phyloP scores from a whole-genome alignment of 2,113 vertebrate species.

The Crotophaga sulcirostris region DNA sequence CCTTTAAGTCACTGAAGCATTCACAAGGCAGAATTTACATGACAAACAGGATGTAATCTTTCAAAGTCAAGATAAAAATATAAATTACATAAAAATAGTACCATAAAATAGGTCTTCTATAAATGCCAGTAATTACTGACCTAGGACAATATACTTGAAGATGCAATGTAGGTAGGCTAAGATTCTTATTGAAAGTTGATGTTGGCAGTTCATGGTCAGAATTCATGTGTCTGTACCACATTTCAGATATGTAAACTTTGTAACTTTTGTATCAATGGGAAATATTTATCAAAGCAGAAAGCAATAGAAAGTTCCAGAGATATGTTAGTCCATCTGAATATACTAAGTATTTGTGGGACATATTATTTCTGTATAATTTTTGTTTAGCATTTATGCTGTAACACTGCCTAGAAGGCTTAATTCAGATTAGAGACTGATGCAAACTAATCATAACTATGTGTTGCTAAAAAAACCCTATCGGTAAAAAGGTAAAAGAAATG shows the following conservation, averaged over 20 bases:
- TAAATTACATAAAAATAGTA: slow-evolving; percentile 35
- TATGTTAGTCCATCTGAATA: background rate
- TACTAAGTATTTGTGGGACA: background rate
- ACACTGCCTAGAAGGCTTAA: background rate
- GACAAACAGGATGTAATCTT: slow-evolving; percentile 36
- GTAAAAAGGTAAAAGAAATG: background rate
- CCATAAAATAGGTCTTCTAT: slow-evolving; percentile 13
- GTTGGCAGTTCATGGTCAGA: background rate
- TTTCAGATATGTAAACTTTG: background rate
- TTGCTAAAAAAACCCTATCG: no score
- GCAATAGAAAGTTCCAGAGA: background rate
- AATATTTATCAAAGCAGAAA: background rate
- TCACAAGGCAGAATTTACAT: slow-evolving; percentile 45
- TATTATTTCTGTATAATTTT: background rate
- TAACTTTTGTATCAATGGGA: background rate
- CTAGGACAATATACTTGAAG: background rate
- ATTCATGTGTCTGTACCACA: background rate
- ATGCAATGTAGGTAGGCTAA: background rate
- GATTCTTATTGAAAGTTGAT: background rate
- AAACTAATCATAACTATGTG: background rate
- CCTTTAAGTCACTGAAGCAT: slow-evolving; percentile 13
- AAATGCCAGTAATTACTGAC: background rate
- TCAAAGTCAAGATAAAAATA: slow-evolving; percentile 55
- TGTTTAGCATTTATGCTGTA: background rate
- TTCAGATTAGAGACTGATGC: background rate